Base-by-base conservation (phyloP, 2,113 vertebrate species). In the Saimiri boliviensis region DNA sequence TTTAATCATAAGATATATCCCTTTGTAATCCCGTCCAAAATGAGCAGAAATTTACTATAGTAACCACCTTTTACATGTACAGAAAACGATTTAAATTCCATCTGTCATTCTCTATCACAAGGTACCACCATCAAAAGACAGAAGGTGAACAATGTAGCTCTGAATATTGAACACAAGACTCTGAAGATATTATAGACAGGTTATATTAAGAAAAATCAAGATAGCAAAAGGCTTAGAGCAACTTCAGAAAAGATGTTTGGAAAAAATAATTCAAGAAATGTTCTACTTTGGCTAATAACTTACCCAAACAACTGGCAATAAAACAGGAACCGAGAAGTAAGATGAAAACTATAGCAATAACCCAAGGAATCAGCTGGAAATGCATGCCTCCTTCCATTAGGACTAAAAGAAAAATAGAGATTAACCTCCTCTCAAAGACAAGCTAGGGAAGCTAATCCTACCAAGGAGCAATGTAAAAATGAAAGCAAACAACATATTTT, bases 301-400 rank as follows among this genome's bases (percentile, higher is more conserved):
- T 92, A 97, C 97, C 94, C 30, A 95, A 71, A 83, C 87, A 96
- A 37, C 5, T 94, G 74, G 88, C 32, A 68, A 96, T 92, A 79
- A 95, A 97, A 80, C 95, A 98, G 37, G 93, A 91, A 76, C 76
- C 30, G 32, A 97, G 95, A 58, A 97, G 20, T 20, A 4, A 86
- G 45, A 91, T 93, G 88, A 27, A 74, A 74, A 97, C 52, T 54
- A 30, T 1, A 85, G 95, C 85, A 23, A 68, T 52, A 45, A 13
- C 27, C 87, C 95, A 96, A 7, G 49, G 66, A 13, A 73, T 66
- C 56, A 71, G 2, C 27, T 60, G 70, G 27, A 82, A 49, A 82
- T 85, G 74, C 3, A 4, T 30, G 14, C 8, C 0, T 73, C 45
- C 88, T 84, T 74, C 60, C 37, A 30, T 14, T n/a, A 54, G 8